These are phyloP conservation scores for Aurelia coerulea DNA, from an alignment of 30 jellyfish, hydroid and myxozoan genomes.

Conservation along the genomic window DNA sequence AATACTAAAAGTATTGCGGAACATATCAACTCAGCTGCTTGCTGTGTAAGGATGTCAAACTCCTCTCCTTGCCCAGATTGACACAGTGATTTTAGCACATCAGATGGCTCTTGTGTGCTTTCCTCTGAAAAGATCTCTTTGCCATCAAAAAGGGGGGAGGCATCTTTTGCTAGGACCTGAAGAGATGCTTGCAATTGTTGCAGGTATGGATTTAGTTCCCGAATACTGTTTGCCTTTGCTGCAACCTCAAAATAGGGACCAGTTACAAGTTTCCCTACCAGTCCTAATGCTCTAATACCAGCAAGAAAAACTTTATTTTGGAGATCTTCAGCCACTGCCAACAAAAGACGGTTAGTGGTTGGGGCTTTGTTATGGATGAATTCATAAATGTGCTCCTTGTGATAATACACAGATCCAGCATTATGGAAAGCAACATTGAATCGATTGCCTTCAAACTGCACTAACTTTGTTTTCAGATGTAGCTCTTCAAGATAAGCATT, in stretches of 20 bases:
- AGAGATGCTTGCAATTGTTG: not conserved
- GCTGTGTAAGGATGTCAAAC: slow-evolving; percentile 9
- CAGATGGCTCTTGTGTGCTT: not conserved
- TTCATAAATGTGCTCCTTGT: not conserved
- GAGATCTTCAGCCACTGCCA: slow-evolving; percentile 13
- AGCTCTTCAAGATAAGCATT: not conserved
- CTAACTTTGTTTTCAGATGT: not conserved
- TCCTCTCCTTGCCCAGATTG: slow-evolving; percentile 6
- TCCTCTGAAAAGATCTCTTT: no score
- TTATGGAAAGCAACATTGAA: slow-evolving; percentile 12
- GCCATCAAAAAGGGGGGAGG: no score
- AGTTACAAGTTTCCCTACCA: slow-evolving; percentile 12
- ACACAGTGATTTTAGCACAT: not conserved
- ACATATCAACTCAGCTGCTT: slow-evolving; percentile 1
- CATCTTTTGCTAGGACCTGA: no score
- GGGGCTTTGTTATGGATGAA: not conserved
- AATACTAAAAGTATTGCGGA: not conserved
- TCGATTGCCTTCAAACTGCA: slow-evolving; percentile 7
- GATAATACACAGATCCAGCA: not conserved
- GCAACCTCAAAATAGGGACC: slow-evolving; percentile 8
- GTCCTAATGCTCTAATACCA: slow-evolving; percentile 13
- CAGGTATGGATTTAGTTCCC: slow-evolving; percentile 1
- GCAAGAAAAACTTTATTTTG: not conserved
- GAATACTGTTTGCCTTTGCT: not conserved
- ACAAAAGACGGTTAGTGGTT: not conserved